Evolutionary conservation across 1,140 invertebrate genomes (phyloP), one percentile per base, ranked within the genome.

Genomic region (Drosophila jambulina): DNA sequence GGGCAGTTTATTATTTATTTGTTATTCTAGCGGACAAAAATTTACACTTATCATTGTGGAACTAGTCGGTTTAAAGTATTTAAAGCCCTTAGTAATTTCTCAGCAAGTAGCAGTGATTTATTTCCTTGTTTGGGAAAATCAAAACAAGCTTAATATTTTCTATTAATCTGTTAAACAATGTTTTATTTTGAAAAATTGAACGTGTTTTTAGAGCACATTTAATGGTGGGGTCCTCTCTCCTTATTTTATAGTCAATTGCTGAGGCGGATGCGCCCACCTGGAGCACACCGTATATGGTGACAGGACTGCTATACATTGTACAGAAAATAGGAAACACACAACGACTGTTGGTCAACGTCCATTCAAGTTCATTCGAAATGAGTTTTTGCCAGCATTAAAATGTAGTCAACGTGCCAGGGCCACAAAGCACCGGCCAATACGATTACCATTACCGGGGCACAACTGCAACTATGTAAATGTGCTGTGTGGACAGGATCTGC

Each of bases 321-420:
- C 56, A 9, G 29, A 32, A 68, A 67, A 29, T 27, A 10, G 54
- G n/a, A 65, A 45, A n/a, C 29, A 34, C 46, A 46, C 32, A 46
- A 54, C 40, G 36, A 61, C 63, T 61, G 34, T 36, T 23, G 63
- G 29, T 38, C 63, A 36, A 56, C 62, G 46, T n/a, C 10, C 51
- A 64, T 51, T 58, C 36, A 27, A 25, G 58, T 64, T 43, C 42
- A 71, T 40, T 49, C 15, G 8, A 42, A 70, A 56, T 40, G 17
- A 49, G 65, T 60, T 75, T 74, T 69, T 56, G 6, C 25, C 58
- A 49, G 29, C 69, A 74, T 63, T 57, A 56, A 63, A 62, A 74
- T 63, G 49, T 56, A 40, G 27, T 48, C 42, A 54, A 57, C 49
- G 69, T 75, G 58, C 42, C 59, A 32, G 34, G 23, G 21, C 21